Conservation (phyloP, 2,113 vertebrate genomes). For the Nesoenas mayeri region DNA sequence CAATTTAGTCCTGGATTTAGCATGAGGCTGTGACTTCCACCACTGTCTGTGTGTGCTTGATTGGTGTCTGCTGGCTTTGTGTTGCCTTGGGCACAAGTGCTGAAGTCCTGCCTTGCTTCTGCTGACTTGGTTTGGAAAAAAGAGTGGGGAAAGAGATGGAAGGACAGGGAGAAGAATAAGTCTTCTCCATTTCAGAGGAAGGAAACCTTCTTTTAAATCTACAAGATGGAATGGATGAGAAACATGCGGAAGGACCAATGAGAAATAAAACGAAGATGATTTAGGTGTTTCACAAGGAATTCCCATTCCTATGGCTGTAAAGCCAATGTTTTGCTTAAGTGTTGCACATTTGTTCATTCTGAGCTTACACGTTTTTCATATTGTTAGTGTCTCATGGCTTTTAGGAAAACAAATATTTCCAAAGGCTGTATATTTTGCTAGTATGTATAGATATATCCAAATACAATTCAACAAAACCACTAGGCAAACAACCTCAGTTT, state of each 20-base stretch:
- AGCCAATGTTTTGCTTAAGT: neutral
- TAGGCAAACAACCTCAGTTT: neutral
- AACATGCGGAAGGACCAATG: neutral
- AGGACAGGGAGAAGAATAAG: neutral
- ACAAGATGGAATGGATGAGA: neutral
- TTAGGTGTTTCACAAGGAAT: neutral
- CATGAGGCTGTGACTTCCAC: neutral
- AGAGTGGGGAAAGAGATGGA: neutral
- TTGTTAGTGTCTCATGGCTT: neutral
- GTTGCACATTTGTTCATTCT: conserved; percentile 18
- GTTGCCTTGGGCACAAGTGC: neutral
- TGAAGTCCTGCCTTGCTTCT: neutral
- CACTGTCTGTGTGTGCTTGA: neutral
- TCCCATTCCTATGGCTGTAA: neutral
- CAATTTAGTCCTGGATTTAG: neutral
- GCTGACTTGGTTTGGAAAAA: neutral
- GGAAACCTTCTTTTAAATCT: neutral
- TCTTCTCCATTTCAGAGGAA: neutral
- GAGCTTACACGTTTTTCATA: neutral
- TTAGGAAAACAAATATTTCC: neutral
- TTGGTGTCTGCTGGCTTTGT: neutral
- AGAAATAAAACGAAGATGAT: neutral
- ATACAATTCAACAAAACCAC: neutral
- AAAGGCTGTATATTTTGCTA: conserved; percentile 24
- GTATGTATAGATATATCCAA: neutral